A percentile compares a stretch with the other conserved stretches of the same genome.
phyloP scores from a whole-genome alignment of 2,888 invertebrate species.

The Melitaea athalia region DNA sequence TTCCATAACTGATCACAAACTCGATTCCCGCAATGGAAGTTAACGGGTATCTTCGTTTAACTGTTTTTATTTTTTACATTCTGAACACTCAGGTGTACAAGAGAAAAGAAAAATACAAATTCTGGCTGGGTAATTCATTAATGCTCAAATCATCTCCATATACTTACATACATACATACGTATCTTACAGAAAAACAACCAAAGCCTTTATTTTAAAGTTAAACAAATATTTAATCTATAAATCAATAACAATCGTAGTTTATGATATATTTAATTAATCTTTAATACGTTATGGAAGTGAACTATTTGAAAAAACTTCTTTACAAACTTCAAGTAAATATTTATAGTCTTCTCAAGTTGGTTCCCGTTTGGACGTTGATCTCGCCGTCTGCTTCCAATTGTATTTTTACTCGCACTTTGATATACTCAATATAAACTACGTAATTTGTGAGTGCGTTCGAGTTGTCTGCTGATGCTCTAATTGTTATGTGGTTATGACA shows the following conservation, averaged over 20 bases:
- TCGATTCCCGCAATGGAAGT: neutral
- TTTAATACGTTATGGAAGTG: neutral
- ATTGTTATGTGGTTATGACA: slow-evolving; percentile 38
- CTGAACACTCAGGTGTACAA: neutral
- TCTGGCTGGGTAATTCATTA: neutral
- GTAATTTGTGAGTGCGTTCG: slow-evolving; percentile 27
- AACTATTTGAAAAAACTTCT: neutral
- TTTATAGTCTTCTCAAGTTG: slow-evolving; percentile 44
- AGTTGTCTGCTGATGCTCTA: slow-evolving; percentile 32
- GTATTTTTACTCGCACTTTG: slow-evolving; percentile 46
- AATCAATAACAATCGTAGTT: too few relatives aligned
- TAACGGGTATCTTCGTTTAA: neutral
- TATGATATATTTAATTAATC: neutral
- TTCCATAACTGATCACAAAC: neutral
- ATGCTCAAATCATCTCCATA: too few relatives aligned
- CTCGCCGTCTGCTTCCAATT: slow-evolving; percentile 58
- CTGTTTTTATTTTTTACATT: neutral
- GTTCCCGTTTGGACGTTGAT: slow-evolving; percentile 68
- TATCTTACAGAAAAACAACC: too few relatives aligned
- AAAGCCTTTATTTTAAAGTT: too few relatives aligned
- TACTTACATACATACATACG: too few relatives aligned
- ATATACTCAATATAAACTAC: slow-evolving; percentile 35
- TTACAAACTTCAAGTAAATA: slow-evolving; percentile 13
- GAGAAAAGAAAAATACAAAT: neutral
- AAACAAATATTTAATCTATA: too few relatives aligned